Percentiles rank a stretch among this genome's conserved stretches.
These are phyloP conservation scores for Lepidurus packardi DNA, from an alignment of 1,140 invertebrate species.

Conservation along the genomic window DNA sequence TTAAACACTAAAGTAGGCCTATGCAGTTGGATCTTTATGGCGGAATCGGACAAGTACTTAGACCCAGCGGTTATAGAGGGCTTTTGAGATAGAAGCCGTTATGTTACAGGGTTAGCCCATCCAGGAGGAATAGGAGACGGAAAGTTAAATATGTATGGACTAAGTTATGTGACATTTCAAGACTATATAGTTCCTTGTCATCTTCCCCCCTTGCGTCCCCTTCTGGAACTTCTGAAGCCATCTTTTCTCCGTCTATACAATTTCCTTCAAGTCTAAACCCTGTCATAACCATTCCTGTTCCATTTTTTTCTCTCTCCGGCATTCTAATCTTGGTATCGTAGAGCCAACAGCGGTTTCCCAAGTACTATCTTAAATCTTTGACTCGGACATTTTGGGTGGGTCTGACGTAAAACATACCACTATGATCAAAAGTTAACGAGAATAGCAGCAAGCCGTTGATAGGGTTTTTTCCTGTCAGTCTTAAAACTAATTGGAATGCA, in stretches of 20 bases:
- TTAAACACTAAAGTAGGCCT: neutral
- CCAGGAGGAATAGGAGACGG: neutral
- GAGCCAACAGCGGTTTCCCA: too few species aligned
- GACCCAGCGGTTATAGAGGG: too few species aligned
- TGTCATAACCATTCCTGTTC: neutral
- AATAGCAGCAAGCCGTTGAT: too few species aligned
- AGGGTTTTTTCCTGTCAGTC: too few species aligned
- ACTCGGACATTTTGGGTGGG: too few species aligned
- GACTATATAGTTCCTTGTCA: neutral
- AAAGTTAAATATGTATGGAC: neutral
- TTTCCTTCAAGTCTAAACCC: neutral
- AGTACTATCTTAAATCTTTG: too few species aligned
- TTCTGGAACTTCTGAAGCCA: neutral
- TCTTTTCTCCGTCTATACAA: neutral
- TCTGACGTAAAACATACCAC: too few species aligned
- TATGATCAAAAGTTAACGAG: too few species aligned
- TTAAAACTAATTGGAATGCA: too few species aligned
- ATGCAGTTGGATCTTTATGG: neutral
- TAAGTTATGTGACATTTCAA: constrained; percentile 8
- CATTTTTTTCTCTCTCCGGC: neutral
- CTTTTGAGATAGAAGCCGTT: too few species aligned
- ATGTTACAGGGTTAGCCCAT: neutral
- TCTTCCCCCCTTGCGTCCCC: neutral
- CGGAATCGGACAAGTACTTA: neutral
- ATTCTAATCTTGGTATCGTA: too few species aligned